Evolutionary conservation across 2,797 vertebrate genomes (phyloP), one percentile per base, ranked within the genome.

Genomic region (Parambassis ranga): DNA sequence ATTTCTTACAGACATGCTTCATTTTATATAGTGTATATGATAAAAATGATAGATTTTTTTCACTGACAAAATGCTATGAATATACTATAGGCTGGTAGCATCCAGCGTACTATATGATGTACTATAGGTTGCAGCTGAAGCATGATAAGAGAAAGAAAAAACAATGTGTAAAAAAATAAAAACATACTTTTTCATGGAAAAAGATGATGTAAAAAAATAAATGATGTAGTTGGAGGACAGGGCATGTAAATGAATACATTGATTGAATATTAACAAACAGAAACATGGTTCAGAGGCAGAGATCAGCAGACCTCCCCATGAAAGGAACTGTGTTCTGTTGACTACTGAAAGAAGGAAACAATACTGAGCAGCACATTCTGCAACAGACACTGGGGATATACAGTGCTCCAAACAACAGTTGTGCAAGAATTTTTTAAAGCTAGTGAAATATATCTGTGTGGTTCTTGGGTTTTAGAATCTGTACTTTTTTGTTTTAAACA

Each of bases 1-100:
- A n/a, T 86, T 85, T 86, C 58, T 79, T 75, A 71, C 58, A 36
- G 67, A 35, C 42, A 9, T 14, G 58, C 44, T 48, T 64, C 41
- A 26, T 30, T 52, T 35, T 77, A 74, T 55, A 75, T 78, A 82
- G 82, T 86, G 75, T 71, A 74, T 83, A 42, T 64, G 76, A 75
- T 77, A 82, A 74, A 73, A 75, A 69, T 68, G 36, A 64, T 71
- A 20, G 22, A 86, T 86, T 50, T 74, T 71, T 71, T 67, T 59
- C 56, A 65, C 50, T 6, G 41, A 49, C 49, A 73, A 65, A n/a
- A 69, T 61, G 47, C 64, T 67, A 48, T 79, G 47, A 81, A 79
- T 83, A 78, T 58, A 69, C 30, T 31, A 64, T 23, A 46, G 53
- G 24, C 41, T 38, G 20, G 35, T 15, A 57, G 36, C 1, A 2